Percentiles rank a stretch among this genome's conserved stretches.
These are phyloP conservation scores for Osmerus eperlanus DNA, from an alignment of 2,113 vertebrate genomes.

Conservation along the genomic window DNA sequence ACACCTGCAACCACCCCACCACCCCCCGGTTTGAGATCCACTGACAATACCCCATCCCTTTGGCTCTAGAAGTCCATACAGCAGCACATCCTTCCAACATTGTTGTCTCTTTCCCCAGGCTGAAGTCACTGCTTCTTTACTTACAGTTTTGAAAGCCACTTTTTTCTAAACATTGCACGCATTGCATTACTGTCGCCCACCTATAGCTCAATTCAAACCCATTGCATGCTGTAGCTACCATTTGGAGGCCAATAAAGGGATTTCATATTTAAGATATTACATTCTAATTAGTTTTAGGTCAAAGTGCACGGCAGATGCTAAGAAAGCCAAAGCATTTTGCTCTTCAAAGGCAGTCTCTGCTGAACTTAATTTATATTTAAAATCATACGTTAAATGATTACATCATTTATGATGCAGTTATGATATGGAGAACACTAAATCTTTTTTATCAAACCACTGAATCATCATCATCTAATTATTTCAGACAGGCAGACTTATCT, in stretches of 20 bases:
- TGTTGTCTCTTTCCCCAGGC: too few species aligned
- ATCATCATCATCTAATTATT: not conserved
- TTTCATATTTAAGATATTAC: conserved; percentile 2
- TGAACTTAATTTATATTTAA: too few species aligned
- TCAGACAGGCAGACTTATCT: not conserved
- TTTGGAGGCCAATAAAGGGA: not conserved
- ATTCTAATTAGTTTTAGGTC: not conserved
- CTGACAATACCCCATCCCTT: too few species aligned
- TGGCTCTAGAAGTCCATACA: too few species aligned
- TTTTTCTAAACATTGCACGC: not conserved
- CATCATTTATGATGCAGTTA: not conserved
- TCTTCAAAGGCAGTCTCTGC: too few species aligned
- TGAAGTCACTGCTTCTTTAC: not conserved
- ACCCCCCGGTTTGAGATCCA: too few species aligned
- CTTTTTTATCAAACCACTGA: not conserved
- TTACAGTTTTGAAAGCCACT: conserved; percentile 12
- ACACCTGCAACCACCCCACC: too few species aligned
- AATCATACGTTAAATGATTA: too few species aligned
- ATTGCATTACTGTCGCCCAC: conserved; percentile 13
- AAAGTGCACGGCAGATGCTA: too few species aligned
- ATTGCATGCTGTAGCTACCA: conserved; percentile 13
- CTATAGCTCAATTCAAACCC: conserved; percentile 22
- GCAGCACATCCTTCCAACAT: too few species aligned
- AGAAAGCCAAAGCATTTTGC: too few species aligned
- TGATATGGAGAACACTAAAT: not conserved